These are phyloP conservation scores for Andricus quercusramuli DNA, from an alignment of 2,888 invertebrate genomes.

Conservation along the genomic window DNA sequence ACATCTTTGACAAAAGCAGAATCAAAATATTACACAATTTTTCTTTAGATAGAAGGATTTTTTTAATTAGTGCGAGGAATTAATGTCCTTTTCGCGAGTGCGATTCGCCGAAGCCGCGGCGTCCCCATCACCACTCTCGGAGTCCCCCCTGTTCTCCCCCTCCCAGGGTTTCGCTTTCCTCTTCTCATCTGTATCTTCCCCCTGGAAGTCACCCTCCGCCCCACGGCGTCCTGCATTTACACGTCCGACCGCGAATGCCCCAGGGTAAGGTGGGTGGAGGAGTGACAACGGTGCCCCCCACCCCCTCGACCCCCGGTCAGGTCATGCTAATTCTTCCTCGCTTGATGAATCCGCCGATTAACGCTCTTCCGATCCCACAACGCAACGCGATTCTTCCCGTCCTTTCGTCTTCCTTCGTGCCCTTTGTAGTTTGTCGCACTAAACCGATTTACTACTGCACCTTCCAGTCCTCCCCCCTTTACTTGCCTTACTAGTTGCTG, in stretches of 20 bases:
- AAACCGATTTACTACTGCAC: conserved; percentile 1
- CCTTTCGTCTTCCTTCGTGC: conserved; percentile 36
- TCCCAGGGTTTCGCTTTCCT: conserved; percentile 61
- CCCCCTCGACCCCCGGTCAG: conserved; percentile 44
- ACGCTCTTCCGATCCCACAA: conserved; percentile 47
- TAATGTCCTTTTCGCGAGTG: conserved; percentile 9
- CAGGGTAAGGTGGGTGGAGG: background rate
- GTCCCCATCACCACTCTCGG: conserved; percentile 64
- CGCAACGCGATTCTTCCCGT: conserved; percentile 32
- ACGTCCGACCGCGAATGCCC: conserved; percentile 32
- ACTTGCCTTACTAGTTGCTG: background rate
- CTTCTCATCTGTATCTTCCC: conserved; percentile 70
- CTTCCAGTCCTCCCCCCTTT: conserved; percentile 27
- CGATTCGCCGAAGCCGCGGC: conserved; percentile 59
- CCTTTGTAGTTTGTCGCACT: conserved; percentile 35
- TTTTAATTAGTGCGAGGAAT: background rate
- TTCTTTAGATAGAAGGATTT: background rate
- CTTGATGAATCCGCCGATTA: conserved; percentile 66
- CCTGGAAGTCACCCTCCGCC: conserved; percentile 39
- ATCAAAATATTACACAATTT: background rate
- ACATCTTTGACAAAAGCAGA: background rate
- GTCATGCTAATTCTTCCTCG: conserved; percentile 68
- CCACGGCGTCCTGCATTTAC: conserved; percentile 15
- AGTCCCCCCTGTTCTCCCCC: conserved; percentile 49
- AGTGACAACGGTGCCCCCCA: conserved; percentile 38